Percentiles rank a stretch among this genome's conserved stretches.
Conservation (phyloP, 2,888 invertebrate genomes). For the Eutolmus rufibarbis region DNA sequence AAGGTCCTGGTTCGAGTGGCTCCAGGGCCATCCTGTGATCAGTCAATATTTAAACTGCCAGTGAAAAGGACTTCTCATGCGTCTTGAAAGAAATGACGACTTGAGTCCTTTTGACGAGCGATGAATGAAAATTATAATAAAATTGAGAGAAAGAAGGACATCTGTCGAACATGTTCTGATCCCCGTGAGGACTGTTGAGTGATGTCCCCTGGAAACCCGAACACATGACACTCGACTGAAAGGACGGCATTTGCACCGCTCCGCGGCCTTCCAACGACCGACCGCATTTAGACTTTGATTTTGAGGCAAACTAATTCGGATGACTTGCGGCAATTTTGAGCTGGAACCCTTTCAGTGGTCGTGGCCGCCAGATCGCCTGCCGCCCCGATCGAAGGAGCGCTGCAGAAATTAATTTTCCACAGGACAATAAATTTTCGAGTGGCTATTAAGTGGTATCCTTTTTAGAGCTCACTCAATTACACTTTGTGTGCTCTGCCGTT, state of each 20-base stretch:
- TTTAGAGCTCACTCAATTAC: slow-evolving; percentile 40
- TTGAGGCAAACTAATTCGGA: neutral
- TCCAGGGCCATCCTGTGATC: slow-evolving; percentile 11
- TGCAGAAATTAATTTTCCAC: slow-evolving; percentile 42
- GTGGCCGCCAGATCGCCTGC: neutral
- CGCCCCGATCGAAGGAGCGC: neutral
- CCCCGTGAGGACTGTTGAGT: slow-evolving; percentile 21
- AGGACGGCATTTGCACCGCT: neutral
- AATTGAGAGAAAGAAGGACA: slow-evolving; percentile 35
- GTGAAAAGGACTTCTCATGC: neutral
- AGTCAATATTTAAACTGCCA: slow-evolving; percentile 35
- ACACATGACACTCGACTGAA: slow-evolving; percentile 22
- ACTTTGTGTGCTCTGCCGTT: slow-evolving; percentile 27
- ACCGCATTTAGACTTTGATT: neutral
- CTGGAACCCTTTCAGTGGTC: neutral
- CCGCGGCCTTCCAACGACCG: neutral
- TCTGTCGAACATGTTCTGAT: slow-evolving; percentile 41
- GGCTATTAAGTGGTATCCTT: slow-evolving; percentile 35
- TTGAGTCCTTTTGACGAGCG: slow-evolving; percentile 34
- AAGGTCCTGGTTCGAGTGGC: neutral
- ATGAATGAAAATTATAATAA: slow-evolving; percentile 26
- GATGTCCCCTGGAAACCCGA: slow-evolving; percentile 31
- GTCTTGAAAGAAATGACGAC: slow-evolving; percentile 1
- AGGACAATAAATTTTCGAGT: slow-evolving; percentile 42
- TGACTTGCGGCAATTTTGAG: neutral